Conservation (phyloP, 2,113 vertebrate species). For the Perognathus longimembris region DNA sequence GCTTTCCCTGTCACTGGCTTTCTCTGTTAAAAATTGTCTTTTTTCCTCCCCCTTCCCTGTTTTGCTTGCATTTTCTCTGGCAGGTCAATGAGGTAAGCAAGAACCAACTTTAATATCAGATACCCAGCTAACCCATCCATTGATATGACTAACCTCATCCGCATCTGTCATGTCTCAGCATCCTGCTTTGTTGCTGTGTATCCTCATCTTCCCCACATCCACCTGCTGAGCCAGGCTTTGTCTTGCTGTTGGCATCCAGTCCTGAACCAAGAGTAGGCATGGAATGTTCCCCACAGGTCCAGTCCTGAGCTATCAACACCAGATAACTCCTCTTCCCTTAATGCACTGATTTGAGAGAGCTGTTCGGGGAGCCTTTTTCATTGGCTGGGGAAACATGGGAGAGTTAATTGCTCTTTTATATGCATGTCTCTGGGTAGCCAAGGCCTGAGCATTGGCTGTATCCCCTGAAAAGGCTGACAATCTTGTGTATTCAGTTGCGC, state of each 20-base stretch:
- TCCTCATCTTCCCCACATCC: slow-evolving; percentile 26
- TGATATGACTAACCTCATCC: slow-evolving; percentile 85
- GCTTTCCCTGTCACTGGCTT: slow-evolving; percentile 85
- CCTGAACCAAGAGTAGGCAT: slow-evolving; percentile 73
- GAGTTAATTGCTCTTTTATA: slow-evolving; percentile 67
- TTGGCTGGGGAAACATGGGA: neutral
- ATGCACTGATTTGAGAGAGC: slow-evolving; percentile 69
- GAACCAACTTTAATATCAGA: slow-evolving; percentile 83
- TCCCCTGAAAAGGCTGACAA: slow-evolving; percentile 6
- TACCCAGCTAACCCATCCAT: slow-evolving; percentile 87
- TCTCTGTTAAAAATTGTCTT: slow-evolving; percentile 91
- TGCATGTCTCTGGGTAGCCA: slow-evolving; percentile 82
- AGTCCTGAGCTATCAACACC: slow-evolving; percentile 68
- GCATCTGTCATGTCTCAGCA: slow-evolving; percentile 81
- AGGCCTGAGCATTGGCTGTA: neutral
- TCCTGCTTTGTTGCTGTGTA: slow-evolving; percentile 65
- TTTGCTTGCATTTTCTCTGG: slow-evolving; percentile 92
- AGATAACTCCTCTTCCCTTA: slow-evolving; percentile 81
- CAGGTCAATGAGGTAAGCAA: slow-evolving; percentile 99
- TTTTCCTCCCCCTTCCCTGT: slow-evolving; percentile 86
- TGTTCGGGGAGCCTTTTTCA: slow-evolving; percentile 29
- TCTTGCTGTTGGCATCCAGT: slow-evolving; percentile 75
- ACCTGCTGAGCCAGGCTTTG: slow-evolving; percentile 75
- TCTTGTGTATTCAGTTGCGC: slow-evolving; percentile 90
- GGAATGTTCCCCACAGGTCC: slow-evolving; percentile 70